Conservation (phyloP, 2,888 invertebrate species). For the Apoderus coryli region DNA sequence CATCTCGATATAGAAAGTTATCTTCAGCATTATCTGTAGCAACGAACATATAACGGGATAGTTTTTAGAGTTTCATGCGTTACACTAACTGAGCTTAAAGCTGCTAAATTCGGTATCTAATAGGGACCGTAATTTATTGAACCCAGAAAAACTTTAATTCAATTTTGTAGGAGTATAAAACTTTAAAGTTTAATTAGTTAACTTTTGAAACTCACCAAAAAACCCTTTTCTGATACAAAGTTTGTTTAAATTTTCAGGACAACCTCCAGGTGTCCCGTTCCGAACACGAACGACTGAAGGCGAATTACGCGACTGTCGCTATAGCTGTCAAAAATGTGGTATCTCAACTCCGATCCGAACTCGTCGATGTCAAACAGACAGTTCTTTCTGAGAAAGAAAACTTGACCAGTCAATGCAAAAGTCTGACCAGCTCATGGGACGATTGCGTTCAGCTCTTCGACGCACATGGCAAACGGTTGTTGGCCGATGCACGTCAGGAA, state of each 20-base stretch:
- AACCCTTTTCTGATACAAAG: too few relatives aligned
- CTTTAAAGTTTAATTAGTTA: too few relatives aligned
- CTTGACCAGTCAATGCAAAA: slow-evolving; percentile 14
- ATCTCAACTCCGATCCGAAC: slow-evolving; percentile 42
- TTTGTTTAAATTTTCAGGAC: slow-evolving; percentile 49
- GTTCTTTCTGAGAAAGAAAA: slow-evolving; percentile 12
- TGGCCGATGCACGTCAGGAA: slow-evolving; percentile 45
- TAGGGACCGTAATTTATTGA: too few relatives aligned
- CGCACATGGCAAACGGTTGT: slow-evolving; percentile 41
- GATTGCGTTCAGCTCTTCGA: slow-evolving; percentile 39
- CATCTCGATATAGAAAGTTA: too few relatives aligned
- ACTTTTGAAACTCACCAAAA: too few relatives aligned
- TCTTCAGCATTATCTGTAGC: too few relatives aligned
- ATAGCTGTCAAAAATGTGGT: slow-evolving; percentile 41
- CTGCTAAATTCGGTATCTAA: too few relatives aligned
- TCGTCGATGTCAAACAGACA: slow-evolving; percentile 26
- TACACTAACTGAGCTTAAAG: too few relatives aligned
- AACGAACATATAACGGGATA: too few relatives aligned
- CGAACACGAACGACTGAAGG: slow-evolving; percentile 47
- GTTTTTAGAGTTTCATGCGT: too few relatives aligned
- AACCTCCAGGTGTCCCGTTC: slow-evolving; percentile 52
- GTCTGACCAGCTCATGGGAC: slow-evolving; percentile 36
- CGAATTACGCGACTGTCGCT: slow-evolving; percentile 37
- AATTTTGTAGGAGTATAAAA: too few relatives aligned
- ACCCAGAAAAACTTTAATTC: too few relatives aligned